Evolutionary conservation across 2,797 vertebrate genomes (phyloP).

Genomic region (Chaetophractus vellerosus): DNA sequence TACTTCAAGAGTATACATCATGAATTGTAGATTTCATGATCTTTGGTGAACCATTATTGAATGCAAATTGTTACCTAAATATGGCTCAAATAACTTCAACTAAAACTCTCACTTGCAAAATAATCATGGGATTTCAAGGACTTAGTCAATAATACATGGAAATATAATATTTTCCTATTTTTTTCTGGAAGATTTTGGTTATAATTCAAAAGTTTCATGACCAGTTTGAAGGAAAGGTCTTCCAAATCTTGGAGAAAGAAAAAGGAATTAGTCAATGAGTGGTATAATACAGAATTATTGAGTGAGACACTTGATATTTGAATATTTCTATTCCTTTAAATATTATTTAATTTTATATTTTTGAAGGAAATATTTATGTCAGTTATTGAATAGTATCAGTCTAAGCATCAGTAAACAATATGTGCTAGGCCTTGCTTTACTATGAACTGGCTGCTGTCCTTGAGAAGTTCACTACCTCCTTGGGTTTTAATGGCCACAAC

Average conservation of each 20-base stretch:
- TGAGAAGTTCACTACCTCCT: neutral
- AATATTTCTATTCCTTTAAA: neutral
- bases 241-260: slow-evolving; percentile 16
- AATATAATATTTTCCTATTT: neutral
- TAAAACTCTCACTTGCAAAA: slow-evolving; percentile 29
- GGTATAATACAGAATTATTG: neutral
- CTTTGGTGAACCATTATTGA: slow-evolving; percentile 39
- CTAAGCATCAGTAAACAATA: slow-evolving; percentile 10
- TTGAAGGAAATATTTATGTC: slow-evolving; percentile 27
- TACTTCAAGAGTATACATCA: slow-evolving; percentile 33
- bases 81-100: slow-evolving; percentile 17
- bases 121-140: slow-evolving; percentile 55
- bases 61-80: slow-evolving; percentile 16
- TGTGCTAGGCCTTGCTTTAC: neutral
- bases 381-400: neutral
- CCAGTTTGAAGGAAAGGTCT: neutral
- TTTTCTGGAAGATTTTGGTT: slow-evolving; percentile 17
- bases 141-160: neutral
- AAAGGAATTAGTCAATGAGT: slow-evolving; percentile 15
- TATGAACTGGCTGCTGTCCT: neutral
- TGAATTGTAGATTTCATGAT: slow-evolving; percentile 26
- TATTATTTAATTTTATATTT: slow-evolving; percentile 18
- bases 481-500: neutral
- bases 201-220: neutral
- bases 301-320: neutral